These are phyloP conservation scores for Meteorus colon DNA, from an alignment of 2,888 invertebrate genomes.

Conservation along the genomic window DNA sequence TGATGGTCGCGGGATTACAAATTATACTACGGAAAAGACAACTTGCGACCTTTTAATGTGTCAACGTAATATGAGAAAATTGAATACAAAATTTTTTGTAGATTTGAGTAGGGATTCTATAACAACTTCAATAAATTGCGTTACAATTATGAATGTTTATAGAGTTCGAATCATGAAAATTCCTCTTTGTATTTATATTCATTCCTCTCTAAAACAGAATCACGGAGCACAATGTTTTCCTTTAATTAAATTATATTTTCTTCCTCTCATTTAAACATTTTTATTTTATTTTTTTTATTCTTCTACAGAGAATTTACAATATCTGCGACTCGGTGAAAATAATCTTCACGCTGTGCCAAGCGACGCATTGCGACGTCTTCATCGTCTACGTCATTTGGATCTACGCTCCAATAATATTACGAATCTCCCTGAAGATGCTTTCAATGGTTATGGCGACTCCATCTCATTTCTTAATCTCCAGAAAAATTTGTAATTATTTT, in stretches of 20 bases:
- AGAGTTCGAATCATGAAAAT: too few species aligned
- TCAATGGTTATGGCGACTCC: conserved; percentile 90
- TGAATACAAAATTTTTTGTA: too few species aligned
- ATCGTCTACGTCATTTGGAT: conserved; percentile 91
- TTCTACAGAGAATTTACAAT: conserved; percentile 88
- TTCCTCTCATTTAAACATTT: background rate
- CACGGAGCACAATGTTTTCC: background rate
- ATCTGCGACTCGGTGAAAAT: conserved; percentile 91
- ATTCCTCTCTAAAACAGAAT: too few species aligned
- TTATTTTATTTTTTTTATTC: conserved; percentile 21
- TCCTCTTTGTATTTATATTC: too few species aligned
- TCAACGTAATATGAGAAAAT: too few species aligned
- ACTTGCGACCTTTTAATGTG: too few species aligned
- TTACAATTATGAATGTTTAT: too few species aligned
- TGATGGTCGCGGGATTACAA: too few species aligned
- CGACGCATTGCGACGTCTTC: conserved; percentile 86
- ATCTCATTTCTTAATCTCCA: conserved; percentile 94
- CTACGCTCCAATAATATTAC: conserved; percentile 91
- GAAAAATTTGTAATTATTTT: conserved; percentile 84
- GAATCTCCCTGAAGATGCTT: conserved; percentile 87
- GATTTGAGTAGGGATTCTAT: too few species aligned
- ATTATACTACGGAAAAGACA: too few species aligned
- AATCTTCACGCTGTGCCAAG: conserved; percentile 90
- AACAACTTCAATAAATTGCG: too few species aligned
- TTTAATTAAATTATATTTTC: background rate